These are phyloP conservation scores for Megatriorchis doriae DNA, from an alignment of 2,113 vertebrate genomes.

Conservation along the genomic window DNA sequence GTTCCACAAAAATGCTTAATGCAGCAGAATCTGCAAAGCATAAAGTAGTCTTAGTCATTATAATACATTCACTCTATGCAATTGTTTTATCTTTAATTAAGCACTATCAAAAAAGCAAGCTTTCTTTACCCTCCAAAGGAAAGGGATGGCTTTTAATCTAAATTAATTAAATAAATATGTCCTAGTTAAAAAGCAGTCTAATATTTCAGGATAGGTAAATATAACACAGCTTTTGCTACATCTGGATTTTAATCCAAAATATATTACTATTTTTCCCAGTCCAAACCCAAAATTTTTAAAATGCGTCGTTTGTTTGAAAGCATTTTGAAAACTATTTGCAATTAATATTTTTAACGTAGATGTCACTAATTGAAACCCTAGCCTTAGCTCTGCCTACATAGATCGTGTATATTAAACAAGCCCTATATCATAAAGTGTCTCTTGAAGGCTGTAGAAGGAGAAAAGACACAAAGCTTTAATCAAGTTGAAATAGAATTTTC, in stretches of 20 bases:
- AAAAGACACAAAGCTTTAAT: not conserved
- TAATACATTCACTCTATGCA: not conserved
- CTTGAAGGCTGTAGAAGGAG: not conserved
- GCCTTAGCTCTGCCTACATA: not conserved
- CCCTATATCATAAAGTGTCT: not conserved
- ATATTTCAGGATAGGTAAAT: not conserved
- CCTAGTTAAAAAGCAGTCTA: not conserved
- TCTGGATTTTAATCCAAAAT: not conserved
- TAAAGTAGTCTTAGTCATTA: not conserved
- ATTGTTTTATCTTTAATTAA: conserved; percentile 33
- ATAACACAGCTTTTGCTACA: not conserved
- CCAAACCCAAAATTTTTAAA: not conserved
- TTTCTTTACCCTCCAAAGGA: not conserved
- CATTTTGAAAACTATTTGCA: not conserved
- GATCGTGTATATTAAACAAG: not conserved
- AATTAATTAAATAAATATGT: not conserved
- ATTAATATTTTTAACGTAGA: not conserved
- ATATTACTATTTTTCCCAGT: not conserved
- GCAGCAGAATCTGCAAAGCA: not conserved
- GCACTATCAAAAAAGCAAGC: not conserved
- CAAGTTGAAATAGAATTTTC: not conserved
- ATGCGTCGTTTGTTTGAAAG: not conserved
- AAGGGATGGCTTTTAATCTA: not conserved
- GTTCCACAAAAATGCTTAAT: not conserved
- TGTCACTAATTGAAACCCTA: not conserved